Evolutionary conservation across 2,113 vertebrate genomes (phyloP).

Genomic region (Sporophila hypoxantha): DNA sequence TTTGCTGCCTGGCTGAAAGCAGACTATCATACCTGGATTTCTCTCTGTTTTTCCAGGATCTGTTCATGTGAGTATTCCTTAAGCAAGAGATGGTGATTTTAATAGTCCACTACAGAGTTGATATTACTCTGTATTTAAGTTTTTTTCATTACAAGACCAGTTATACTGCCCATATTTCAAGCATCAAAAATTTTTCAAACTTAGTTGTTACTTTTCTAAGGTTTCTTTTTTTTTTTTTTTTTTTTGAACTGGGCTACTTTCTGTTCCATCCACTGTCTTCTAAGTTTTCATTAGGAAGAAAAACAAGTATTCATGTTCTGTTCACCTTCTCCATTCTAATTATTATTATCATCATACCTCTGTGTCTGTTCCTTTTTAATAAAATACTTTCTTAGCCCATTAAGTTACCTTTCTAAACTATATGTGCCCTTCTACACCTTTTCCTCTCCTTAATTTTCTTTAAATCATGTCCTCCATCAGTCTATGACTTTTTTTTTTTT

Average conservation of each 20-base stretch:
- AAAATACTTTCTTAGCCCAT: neutral
- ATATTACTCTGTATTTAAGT: neutral
- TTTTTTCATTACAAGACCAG: neutral
- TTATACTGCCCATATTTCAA: neutral
- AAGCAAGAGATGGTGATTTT: neutral
- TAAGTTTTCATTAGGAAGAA: neutral
- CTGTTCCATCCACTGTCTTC: neutral
- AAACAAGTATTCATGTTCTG: neutral
- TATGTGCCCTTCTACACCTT: accelerated
- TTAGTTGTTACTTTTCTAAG: neutral
- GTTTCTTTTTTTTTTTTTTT: too few relatives aligned
- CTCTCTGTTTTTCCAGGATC: neutral
- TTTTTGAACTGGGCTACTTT: accelerated
- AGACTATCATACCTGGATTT: too few relatives aligned
- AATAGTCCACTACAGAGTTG: neutral
- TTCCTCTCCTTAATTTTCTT: neutral
- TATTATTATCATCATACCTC: neutral
- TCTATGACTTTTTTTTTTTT: neutral
- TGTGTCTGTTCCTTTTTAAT: neutral
- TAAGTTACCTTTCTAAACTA: neutral
- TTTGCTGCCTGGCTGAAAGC: neutral
- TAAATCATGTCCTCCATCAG: neutral
- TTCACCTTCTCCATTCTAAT: neutral
- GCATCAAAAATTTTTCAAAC: neutral
- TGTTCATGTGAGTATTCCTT: neutral